Conservation (phyloP, 2,113 vertebrate genomes). For the Antigone vipio region DNA sequence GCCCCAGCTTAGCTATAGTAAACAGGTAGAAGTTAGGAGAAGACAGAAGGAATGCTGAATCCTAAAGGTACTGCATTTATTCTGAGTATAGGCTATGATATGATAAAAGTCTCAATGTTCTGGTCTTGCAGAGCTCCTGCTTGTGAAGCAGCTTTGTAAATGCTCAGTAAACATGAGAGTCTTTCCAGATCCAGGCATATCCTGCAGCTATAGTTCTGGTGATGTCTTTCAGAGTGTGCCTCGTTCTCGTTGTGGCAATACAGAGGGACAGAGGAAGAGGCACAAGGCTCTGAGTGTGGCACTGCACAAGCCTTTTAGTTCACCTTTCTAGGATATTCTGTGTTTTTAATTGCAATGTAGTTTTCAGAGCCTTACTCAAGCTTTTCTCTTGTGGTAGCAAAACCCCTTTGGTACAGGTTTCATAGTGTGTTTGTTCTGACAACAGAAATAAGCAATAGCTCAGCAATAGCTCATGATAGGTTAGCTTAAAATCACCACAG, state of each 20-base stretch:
- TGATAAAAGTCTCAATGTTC: background rate
- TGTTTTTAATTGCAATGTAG: background rate
- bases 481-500: background rate
- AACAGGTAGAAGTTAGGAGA: background rate
- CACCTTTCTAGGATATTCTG: background rate
- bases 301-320: background rate
- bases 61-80: background rate
- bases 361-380: background rate
- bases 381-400: background rate
- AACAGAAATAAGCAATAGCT: background rate
- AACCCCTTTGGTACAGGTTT: background rate
- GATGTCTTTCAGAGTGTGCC: background rate
- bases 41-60: background rate
- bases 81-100: background rate
- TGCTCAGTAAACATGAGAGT: background rate
- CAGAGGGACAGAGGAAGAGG: background rate
- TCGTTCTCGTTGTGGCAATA: background rate
- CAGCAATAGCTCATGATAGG: background rate
- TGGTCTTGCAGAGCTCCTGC: background rate
- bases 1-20: background rate
- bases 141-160: background rate
- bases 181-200: background rate
- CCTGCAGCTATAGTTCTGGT: background rate
- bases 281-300: background rate
- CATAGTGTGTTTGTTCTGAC: background rate